Percentiles rank a stretch among this genome's conserved stretches.
Conservation (phyloP, 1,140 invertebrate genomes). For the Neotoxoptera formosana region DNA sequence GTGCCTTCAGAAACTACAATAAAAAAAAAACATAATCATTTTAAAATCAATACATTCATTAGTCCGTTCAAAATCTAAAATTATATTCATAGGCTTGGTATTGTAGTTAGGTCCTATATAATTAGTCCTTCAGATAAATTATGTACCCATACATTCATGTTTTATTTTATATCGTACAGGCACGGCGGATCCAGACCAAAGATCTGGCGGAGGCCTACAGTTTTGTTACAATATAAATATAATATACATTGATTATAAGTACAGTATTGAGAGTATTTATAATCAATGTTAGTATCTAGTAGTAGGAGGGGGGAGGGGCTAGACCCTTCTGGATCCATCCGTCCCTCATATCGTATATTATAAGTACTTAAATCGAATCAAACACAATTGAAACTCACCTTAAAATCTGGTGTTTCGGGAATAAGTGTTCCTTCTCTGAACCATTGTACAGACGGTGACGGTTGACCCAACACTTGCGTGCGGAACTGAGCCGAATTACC, state of each 20-base stretch:
- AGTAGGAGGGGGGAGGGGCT: no score
- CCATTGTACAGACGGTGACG: constrained; percentile 87
- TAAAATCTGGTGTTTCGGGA: constrained; percentile 89
- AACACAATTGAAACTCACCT: constrained; percentile 70
- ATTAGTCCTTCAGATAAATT: not conserved
- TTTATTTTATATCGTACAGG: not conserved
- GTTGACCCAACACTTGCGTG: constrained; percentile 80
- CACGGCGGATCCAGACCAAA: no score
- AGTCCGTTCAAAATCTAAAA: not conserved
- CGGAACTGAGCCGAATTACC: constrained; percentile 89
- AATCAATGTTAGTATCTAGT: no score
- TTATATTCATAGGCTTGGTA: not conserved
- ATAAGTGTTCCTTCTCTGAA: constrained; percentile 87
- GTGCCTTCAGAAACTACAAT: no score
- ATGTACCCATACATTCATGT: not conserved
- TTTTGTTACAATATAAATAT: no score
- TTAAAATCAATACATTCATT: not conserved
- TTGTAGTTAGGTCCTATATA: not conserved
- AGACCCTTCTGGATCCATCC: no score
- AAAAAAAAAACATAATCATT: no score
- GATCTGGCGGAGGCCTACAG: no score
- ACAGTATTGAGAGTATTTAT: no score
- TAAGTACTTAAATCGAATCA: not conserved
- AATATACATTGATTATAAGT: no score
- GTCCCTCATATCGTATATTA: not conserved